These are phyloP conservation scores for Meloidogyne exigua DNA, from an alignment of 1,140 invertebrate species.

Conservation along the genomic window DNA sequence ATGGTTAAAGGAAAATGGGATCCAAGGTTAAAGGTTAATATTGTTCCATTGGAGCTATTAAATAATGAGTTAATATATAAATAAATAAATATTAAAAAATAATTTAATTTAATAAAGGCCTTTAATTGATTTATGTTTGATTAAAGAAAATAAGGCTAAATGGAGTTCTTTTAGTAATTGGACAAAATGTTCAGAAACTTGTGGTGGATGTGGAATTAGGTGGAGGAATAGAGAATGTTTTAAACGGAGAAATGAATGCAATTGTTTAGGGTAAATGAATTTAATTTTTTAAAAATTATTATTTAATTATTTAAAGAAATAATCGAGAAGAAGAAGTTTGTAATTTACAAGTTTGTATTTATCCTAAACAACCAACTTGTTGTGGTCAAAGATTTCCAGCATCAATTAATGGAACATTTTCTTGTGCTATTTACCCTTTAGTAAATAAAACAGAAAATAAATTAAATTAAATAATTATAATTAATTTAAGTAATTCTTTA, in stretches of 20 bases:
- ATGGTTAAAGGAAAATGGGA: background rate
- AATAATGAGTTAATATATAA: background rate
- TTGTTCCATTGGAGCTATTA: background rate
- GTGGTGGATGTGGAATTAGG: constrained; percentile 19
- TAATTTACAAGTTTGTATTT: constrained; percentile 25
- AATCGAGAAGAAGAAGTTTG: constrained; percentile 20
- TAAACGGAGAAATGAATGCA: background rate
- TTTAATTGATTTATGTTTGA: constrained; percentile 7
- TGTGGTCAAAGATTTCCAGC: constrained; percentile 5
- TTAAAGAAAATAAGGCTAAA: constrained; percentile 9
- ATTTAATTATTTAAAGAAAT: background rate
- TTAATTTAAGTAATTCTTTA: background rate
- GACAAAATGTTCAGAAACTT: constrained; percentile 23
- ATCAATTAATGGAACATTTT: constrained; percentile 11
- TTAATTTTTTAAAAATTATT: background rate
- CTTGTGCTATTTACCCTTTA: background rate
- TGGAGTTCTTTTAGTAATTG: constrained; percentile 13
- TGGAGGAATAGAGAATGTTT: constrained; percentile 21
- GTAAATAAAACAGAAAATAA: background rate
- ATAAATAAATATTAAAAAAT: background rate
- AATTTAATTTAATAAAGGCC: background rate
- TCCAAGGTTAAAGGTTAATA: background rate
- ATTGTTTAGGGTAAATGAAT: constrained; percentile 19
- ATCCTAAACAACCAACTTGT: constrained; percentile 14
- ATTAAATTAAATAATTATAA: background rate